Evolutionary conservation across 2,888 invertebrate genomes (phyloP), one percentile per base, ranked within the genome.

Genomic region (Leptinotarsa haldemani): DNA sequence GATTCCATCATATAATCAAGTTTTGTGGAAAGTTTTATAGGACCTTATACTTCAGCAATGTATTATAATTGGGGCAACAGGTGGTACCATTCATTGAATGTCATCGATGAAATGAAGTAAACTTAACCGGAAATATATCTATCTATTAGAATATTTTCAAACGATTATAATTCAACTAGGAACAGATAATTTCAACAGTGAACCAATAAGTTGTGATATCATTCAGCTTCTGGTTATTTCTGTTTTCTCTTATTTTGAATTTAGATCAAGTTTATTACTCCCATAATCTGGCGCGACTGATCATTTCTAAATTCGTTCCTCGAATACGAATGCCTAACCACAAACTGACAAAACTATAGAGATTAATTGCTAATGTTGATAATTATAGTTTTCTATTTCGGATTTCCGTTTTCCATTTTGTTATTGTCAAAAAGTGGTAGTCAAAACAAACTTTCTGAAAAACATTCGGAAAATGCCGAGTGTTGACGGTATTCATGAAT

Each of bases 321-420:
- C 53, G 64, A 15, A 63, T 72, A 53, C 52, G 52, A 53, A 22
- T 47, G 64, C 53, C 52, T 56, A 65, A 72, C 72, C 72, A 72
- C 72, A 72, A 72, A 65, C 46, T 69, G 72, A 72, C 72, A 69
- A 72, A 69, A 64, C 72, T 72, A n/a, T 16, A 40, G 52, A 47
- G 67, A 72, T 72, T 72, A 65, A 72, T 72, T 64, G 47, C 68
- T 18, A 15, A 40, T 47, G 22, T 72, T 69, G 50, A 68, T 72
- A 72, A 72, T 72, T 72, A 72, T 72, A 72, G 72, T 63, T 65
- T 68, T 72, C 72, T 72, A 72, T 72, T 72, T 72, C 25, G 46
- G 72, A 72, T 72, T 68, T 64, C 56, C 68, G 46, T 50, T 61
- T 64, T 64, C 53, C 63, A 53, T 53, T 65, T 72, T 30, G 69